A percentile compares a stretch with the other conserved stretches of the same genome.
Evolutionary conservation across 2,113 vertebrate species (phyloP).

Genomic region (Abramis brama): DNA sequence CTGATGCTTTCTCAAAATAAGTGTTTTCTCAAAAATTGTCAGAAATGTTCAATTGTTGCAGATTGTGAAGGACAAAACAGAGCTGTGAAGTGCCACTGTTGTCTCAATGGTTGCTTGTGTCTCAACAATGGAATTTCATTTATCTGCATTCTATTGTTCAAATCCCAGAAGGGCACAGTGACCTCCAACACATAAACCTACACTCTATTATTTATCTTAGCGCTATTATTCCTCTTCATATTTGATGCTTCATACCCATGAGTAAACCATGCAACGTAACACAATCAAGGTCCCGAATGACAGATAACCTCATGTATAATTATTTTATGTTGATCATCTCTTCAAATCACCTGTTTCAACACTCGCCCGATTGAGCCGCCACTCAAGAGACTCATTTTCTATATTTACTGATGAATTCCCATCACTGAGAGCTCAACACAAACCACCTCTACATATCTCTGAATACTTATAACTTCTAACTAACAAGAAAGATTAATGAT

Average conservation of each 20-base stretch:
- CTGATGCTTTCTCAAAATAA: neutral
- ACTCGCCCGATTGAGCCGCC: neutral
- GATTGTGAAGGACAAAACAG: neutral
- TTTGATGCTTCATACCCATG: neutral
- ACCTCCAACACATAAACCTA: conserved; percentile 3
- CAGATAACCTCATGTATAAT: conserved; percentile 18
- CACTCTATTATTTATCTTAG: conserved; percentile 15
- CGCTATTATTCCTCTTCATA: conserved; percentile 3
- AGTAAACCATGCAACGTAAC: neutral
- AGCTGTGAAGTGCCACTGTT: neutral
- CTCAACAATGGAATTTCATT: neutral
- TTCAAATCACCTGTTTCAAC: conserved; percentile 11
- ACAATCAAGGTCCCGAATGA: conserved; percentile 4
- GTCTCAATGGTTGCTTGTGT: neutral
- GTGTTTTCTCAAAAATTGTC: neutral
- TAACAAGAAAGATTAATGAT: too few relatives aligned
- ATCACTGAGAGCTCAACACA: conserved; percentile 17
- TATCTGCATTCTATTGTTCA: neutral
- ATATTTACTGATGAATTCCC: conserved; percentile 9
- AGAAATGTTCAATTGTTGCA: neutral
- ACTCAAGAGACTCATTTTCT: conserved; percentile 24
- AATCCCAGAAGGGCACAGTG: neutral
- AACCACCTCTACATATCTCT: neutral
- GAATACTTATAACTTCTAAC: neutral
- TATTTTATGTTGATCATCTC: conserved; percentile 12